Conservation (phyloP, 2,888 invertebrate genomes). For the Campopleginae sp. region DNA sequence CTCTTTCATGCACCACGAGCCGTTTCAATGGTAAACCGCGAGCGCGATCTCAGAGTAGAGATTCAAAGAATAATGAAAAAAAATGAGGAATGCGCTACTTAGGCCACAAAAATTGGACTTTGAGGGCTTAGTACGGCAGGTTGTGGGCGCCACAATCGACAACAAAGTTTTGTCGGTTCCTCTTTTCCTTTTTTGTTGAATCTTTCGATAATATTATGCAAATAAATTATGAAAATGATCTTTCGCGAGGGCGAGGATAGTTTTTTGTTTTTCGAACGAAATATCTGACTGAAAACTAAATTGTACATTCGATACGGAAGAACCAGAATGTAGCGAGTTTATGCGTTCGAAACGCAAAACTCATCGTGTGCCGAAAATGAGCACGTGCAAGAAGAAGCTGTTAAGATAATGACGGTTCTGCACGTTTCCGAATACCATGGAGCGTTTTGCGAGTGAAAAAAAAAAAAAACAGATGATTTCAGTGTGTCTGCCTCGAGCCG, state of each 20-base stretch:
- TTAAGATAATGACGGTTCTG: neutral
- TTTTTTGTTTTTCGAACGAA: too few species aligned
- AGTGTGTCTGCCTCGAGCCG: neutral
- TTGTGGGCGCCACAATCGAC: neutral
- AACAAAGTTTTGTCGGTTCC: neutral
- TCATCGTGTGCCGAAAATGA: neutral
- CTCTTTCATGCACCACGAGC: too few species aligned
- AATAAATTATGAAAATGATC: neutral
- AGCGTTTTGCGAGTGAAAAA: neutral
- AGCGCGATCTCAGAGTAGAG: too few species aligned
- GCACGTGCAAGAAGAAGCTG: neutral
- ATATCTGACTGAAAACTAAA: neutral
- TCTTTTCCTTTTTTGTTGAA: neutral
- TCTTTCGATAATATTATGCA: neutral
- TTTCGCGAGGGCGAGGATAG: too few species aligned
- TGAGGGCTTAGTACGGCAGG: neutral
- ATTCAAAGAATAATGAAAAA: too few species aligned
- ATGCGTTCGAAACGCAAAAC: neutral
- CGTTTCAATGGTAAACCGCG: too few species aligned
- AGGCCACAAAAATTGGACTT: too few species aligned
- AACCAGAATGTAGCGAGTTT: neutral
- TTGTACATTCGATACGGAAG: neutral
- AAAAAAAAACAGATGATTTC: neutral
- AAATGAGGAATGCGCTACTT: too few species aligned
- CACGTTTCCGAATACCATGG: neutral